These are phyloP conservation scores for Eptesicus fuscus DNA, from an alignment of 2,113 vertebrate species.

Conservation along the genomic window DNA sequence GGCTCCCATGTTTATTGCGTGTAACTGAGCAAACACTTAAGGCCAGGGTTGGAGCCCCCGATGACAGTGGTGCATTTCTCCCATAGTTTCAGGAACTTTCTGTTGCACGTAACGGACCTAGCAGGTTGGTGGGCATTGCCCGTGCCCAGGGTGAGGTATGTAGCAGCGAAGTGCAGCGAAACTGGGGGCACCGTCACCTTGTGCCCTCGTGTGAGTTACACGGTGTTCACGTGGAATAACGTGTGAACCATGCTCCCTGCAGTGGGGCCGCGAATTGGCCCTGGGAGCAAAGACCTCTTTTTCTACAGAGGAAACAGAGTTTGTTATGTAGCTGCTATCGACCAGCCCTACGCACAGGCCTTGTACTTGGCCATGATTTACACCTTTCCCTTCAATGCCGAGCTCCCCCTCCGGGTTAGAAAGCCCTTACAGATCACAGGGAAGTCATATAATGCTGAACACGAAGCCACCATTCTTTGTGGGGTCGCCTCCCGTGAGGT, in stretches of 20 bases:
- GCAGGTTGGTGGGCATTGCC: neutral
- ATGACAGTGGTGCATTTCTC: neutral
- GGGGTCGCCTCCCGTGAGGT: neutral
- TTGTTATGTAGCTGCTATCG: neutral
- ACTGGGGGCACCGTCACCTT: accelerated
- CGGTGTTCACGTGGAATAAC: accelerated
- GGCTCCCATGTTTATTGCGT: neutral
- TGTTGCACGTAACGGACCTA: neutral
- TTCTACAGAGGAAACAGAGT: neutral
- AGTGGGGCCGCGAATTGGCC: neutral
- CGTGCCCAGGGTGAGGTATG: neutral
- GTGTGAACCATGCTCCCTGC: accelerated
- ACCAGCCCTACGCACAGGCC: neutral
- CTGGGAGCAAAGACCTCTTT: neutral
- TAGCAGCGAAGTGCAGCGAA: neutral
- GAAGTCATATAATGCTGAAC: neutral
- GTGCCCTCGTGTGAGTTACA: accelerated
- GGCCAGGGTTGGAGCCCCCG: neutral
- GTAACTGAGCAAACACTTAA: neutral
- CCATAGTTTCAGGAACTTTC: neutral
- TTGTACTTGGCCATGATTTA: neutral
- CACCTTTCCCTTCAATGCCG: neutral
- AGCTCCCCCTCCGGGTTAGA: neutral
- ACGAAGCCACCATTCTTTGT: neutral
- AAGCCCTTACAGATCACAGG: slow-evolving; percentile 1